These are phyloP conservation scores for Lymantria monacha DNA, from an alignment of 2,888 invertebrate species.

Conservation along the genomic window DNA sequence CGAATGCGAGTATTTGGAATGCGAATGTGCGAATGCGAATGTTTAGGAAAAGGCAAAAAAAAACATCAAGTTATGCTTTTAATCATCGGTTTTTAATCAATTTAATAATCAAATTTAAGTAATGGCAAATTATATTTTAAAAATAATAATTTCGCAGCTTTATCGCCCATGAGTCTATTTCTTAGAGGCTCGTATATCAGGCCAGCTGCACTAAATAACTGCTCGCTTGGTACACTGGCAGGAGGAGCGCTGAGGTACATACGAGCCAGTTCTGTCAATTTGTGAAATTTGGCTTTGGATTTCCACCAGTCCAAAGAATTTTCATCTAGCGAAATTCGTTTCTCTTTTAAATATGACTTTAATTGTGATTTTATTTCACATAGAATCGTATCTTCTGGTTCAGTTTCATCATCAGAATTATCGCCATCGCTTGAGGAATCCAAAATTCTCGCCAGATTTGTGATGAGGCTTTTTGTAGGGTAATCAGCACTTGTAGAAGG, in stretches of 20 bases:
- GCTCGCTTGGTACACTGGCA: constrained; percentile 19
- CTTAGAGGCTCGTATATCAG: constrained; percentile 20
- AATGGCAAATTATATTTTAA: neutral
- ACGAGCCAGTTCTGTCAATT: constrained; percentile 1
- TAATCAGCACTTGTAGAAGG: too few relatives aligned
- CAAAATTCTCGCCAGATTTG: too few relatives aligned
- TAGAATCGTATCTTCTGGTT: too few relatives aligned
- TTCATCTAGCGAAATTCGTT: constrained; percentile 16
- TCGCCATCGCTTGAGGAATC: too few relatives aligned
- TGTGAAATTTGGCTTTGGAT: constrained; percentile 12
- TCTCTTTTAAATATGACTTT: neutral
- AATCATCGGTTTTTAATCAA: neutral
- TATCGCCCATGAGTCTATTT: constrained; percentile 27
- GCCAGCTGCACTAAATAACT: neutral
- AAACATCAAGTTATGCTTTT: neutral
- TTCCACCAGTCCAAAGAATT: constrained; percentile 23
- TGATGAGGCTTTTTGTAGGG: too few relatives aligned
- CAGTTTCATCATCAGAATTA: too few relatives aligned
- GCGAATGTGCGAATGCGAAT: neutral
- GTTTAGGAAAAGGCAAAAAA: neutral
- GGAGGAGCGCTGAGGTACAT: constrained; percentile 26
- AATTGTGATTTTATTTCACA: neutral
- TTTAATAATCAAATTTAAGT: neutral
- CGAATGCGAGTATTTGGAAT: neutral
- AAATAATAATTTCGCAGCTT: constrained; percentile 8